phyloP scores from a whole-genome alignment of 2,888 invertebrate species.

The Ectropis crepuscularia region DNA sequence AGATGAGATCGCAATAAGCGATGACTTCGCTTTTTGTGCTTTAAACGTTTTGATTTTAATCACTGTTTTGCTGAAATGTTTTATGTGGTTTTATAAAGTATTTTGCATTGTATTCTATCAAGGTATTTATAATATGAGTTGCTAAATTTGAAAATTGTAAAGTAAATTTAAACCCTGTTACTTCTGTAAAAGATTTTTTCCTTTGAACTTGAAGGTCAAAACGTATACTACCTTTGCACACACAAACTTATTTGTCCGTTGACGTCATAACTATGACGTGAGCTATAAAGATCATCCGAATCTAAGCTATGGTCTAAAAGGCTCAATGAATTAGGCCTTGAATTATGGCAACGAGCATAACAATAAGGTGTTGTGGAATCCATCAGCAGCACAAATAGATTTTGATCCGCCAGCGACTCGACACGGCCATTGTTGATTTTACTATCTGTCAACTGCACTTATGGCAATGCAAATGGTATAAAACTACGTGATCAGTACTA shows the following conservation, averaged over 20 bases:
- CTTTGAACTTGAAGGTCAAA: background rate
- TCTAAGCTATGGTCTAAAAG: constrained; percentile 10
- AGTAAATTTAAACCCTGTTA: background rate
- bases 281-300: constrained; percentile 19
- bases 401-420: constrained; percentile 8
- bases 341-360: constrained; percentile 21
- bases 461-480: constrained; percentile 4
- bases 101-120: too few species aligned
- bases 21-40: too few species aligned
- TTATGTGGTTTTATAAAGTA: too few species aligned
- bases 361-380: constrained; percentile 26
- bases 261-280: constrained; percentile 20
- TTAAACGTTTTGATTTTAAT: too few species aligned
- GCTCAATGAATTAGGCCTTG: constrained; percentile 28
- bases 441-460: constrained; percentile 9
- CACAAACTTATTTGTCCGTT: constrained; percentile 8
- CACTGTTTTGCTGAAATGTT: too few species aligned
- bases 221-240: background rate
- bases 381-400: constrained; percentile 22
- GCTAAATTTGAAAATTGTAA: too few species aligned
- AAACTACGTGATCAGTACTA: background rate
- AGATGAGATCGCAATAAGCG: too few species aligned
- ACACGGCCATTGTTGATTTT: constrained; percentile 8
- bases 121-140: too few species aligned
- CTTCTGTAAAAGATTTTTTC: background rate